Percentiles rank a stretch among this genome's conserved stretches.
Evolutionary conservation across 2,888 invertebrate genomes (phyloP).

Genomic region (Cataglyphis cursor): DNA sequence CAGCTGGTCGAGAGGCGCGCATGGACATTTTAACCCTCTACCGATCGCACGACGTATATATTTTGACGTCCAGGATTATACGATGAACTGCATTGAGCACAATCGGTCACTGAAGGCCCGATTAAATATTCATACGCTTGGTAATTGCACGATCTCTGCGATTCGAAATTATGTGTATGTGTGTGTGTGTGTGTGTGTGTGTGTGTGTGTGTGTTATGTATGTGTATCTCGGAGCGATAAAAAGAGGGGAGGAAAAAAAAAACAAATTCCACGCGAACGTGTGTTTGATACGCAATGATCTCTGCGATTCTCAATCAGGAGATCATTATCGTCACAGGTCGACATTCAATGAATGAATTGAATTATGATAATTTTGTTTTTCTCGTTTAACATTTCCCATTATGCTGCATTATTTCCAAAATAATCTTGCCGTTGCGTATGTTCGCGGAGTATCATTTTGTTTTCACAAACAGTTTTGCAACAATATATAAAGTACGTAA

Average conservation of each 20-base stretch:
- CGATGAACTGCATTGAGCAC: slow-evolving; percentile 40
- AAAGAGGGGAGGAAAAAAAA: neutral
- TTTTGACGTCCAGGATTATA: slow-evolving; percentile 49
- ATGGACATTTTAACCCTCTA: slow-evolving; percentile 51
- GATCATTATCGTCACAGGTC: slow-evolving; percentile 18
- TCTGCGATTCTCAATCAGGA: neutral
- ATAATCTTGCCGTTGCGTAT: neutral
- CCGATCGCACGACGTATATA: slow-evolving; percentile 36
- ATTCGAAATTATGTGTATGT: slow-evolving; percentile 51
- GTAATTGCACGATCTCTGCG: slow-evolving; percentile 46
- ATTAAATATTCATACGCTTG: slow-evolving; percentile 53
- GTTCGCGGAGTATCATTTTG: slow-evolving; percentile 9
- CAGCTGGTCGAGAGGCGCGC: slow-evolving; percentile 22
- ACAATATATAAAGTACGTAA: slow-evolving; percentile 16
- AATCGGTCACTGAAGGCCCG: slow-evolving; percentile 31
- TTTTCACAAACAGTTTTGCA: slow-evolving; percentile 14
- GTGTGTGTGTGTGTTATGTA: too few relatives aligned
- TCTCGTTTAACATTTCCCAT: slow-evolving; percentile 23
- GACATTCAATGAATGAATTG: slow-evolving; percentile 8
- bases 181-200: neutral
- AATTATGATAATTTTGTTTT: slow-evolving; percentile 26
- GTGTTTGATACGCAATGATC: neutral
- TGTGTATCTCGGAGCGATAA: neutral
- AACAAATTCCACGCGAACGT: neutral
- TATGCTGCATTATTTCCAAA: slow-evolving; percentile 16